Base-by-base conservation (phyloP, 1,140 invertebrate genomes). In the Drosophila quadrilineata region DNA sequence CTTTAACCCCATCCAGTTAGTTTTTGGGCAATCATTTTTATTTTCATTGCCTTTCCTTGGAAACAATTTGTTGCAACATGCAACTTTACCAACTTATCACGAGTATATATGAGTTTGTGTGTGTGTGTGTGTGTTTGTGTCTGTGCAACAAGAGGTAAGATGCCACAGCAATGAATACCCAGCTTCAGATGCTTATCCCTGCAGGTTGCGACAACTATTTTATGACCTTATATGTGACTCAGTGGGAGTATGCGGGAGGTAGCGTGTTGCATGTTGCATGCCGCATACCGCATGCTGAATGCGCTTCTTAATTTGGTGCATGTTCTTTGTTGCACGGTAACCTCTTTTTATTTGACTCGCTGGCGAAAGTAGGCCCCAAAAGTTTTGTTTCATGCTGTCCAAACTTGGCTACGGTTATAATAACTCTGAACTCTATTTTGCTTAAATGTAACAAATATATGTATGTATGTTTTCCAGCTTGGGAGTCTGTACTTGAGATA, bases 51-150 rank as follows among this genome's bases (percentile, higher is more conserved):
- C 70, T 84, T 84, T 84, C 74, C 85, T 85, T 84, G 66, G 79
- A 79, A 84, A 85, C 79, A 84, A 84, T 84, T 84, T 84, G 79
- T 85, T 85, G 45, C 74, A 77, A 85, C 79, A 79, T 79, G 74
- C 63, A 79, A 64, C 79, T 79, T 85, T 85, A 84, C 79, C 66
- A 84, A 84, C 74, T 84, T 75, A 84, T 84, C 79, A 84, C n/a
- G n/a, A n/a, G n/a, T n/a, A n/a, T n/a, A 69, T 38, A 22, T 38
- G 41, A 36, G 24, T 22, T 33, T 49, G 43, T 35, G 19, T 49
- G 22, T 36, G 29, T 26, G 8, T 28, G 38, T 41, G 21, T 53
- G 19, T 35, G 46, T 21, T 9, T 28, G 5, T 10, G 14, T 16
- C 16, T 12, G 4, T 52, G 26, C 3, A 12, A 6, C 2, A 17